These are phyloP conservation scores for Limnephilus marmoratus DNA, from an alignment of 2,888 invertebrate species.

Conservation along the genomic window DNA sequence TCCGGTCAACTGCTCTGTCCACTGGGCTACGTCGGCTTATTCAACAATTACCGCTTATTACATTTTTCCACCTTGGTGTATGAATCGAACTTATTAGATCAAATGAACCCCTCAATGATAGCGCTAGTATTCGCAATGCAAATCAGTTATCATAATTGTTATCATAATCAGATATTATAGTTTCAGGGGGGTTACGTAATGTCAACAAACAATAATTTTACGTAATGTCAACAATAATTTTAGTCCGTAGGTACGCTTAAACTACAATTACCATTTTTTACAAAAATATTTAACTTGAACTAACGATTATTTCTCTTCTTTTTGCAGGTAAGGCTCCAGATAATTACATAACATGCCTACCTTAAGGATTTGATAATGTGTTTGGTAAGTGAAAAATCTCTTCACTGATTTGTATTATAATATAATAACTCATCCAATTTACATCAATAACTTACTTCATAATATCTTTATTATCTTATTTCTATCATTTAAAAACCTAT, in stretches of 20 bases:
- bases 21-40: too few species aligned
- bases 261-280: background rate
- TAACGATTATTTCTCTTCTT: background rate
- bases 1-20: too few species aligned
- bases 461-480: too few species aligned
- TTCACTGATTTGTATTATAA: background rate
- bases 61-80: too few species aligned
- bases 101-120: background rate
- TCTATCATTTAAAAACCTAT: too few species aligned
- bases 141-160: too few species aligned
- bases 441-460: background rate
- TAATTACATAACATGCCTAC: background rate
- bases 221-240: background rate
- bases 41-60: too few species aligned
- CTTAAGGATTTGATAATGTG: background rate
- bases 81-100: background rate
- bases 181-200: background rate
- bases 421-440: background rate
- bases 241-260: too few species aligned
- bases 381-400: background rate
- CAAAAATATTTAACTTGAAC: background rate
- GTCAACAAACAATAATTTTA: background rate
- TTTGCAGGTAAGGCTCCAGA: background rate
- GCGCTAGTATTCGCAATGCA: too few species aligned
- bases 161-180: too few species aligned